These are phyloP conservation scores for Listrodromus nycthemerus DNA, from an alignment of 2,888 invertebrate species.

Conservation along the genomic window DNA sequence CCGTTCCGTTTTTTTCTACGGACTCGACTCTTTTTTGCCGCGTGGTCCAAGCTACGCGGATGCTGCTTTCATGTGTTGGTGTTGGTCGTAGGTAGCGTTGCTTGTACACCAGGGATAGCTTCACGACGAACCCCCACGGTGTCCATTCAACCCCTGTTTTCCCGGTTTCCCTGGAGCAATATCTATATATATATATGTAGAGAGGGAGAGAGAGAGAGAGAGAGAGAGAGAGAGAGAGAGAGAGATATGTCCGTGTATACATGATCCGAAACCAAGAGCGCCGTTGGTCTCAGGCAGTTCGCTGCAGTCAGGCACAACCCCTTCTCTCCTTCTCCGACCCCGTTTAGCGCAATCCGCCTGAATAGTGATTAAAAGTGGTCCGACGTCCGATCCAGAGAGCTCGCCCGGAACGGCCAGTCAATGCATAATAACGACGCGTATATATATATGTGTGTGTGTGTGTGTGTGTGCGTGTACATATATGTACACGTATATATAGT, in stretches of 20 bases:
- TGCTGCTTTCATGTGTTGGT: constrained; percentile 23
- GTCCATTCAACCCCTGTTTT: constrained; percentile 77
- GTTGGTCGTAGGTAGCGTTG: constrained; percentile 47
- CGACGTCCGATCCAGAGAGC: constrained; percentile 69
- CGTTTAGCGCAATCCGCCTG: constrained; percentile 76
- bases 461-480: too few species aligned
- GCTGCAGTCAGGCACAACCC: constrained; percentile 53
- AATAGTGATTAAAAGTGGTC: constrained; percentile 79
- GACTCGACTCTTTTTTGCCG: constrained; percentile 57
- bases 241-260: constrained; percentile 8
- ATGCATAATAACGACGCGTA: constrained; percentile 70
- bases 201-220: too few species aligned
- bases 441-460: too few species aligned
- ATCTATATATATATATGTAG: neutral
- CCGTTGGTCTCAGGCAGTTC: constrained; percentile 63
- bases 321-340: constrained; percentile 58
- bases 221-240: too few species aligned
- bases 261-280: constrained; percentile 57
- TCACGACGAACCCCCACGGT: constrained; percentile 66
- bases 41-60: constrained; percentile 56
- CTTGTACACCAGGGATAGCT: constrained; percentile 51
- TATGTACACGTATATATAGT: constrained; percentile 33
- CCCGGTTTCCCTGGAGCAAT: constrained; percentile 59
- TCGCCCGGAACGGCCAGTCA: constrained; percentile 63
- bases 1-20: constrained; percentile 48